A percentile compares a stretch with the other conserved stretches of the same genome.
Conservation (phyloP, 2,888 invertebrate species). For the Archips xylosteana region DNA sequence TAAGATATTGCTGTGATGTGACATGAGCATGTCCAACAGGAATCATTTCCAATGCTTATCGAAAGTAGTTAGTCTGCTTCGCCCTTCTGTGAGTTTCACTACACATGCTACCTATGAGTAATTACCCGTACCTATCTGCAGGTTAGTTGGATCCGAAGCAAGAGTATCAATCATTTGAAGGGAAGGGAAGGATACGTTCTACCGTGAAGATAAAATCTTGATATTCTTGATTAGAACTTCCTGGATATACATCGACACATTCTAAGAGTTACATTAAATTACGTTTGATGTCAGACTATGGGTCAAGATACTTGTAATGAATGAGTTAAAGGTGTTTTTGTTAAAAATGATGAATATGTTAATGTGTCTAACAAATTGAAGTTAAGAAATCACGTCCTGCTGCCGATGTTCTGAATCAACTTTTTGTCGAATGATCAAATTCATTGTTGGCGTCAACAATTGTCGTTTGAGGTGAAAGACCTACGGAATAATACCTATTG, state of each 20-base stretch:
- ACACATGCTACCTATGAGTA: conserved; percentile 36
- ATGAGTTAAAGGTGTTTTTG: background rate
- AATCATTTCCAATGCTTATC: conserved; percentile 41
- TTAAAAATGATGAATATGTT: background rate
- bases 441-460: conserved; percentile 21
- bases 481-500: conserved; percentile 16
- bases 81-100: conserved; percentile 41
- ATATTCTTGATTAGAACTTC: background rate
- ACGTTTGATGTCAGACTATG: background rate
- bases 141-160: conserved; percentile 6
- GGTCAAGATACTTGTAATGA: background rate
- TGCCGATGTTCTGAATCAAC: conserved; percentile 12
- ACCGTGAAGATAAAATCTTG: background rate
- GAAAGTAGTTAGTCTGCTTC: conserved; percentile 36
- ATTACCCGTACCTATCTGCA: conserved; percentile 20
- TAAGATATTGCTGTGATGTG: background rate
- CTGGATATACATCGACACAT: background rate
- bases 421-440: conserved; percentile 33
- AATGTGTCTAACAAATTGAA: background rate
- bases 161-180: conserved; percentile 18
- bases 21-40: conserved; percentile 22
- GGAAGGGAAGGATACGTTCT: conserved; percentile 14
- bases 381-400: background rate
- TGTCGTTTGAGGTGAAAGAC: conserved; percentile 38
- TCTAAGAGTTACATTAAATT: background rate